Evolutionary conservation across 2,888 invertebrate genomes (phyloP), one percentile per base, ranked within the genome.

Genomic region (Drosophila mimica): DNA sequence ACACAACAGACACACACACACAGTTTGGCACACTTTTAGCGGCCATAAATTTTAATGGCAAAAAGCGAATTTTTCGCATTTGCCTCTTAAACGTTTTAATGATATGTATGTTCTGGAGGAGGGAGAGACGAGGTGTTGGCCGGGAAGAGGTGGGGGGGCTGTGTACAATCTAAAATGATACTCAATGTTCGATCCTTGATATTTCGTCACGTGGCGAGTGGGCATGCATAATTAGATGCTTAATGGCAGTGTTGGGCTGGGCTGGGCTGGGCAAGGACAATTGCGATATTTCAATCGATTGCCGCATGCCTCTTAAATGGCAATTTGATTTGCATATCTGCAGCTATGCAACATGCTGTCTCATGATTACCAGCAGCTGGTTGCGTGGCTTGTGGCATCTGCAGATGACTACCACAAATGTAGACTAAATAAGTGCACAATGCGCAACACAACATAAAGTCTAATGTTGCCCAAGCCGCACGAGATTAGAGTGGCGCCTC

Each of bases 21-120:
- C 17, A 17, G 36, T 57, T 77, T 74, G 73, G 66, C 76, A 73
- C 79, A 75, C 77, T 81, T 79, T 40, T 46, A n/a, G 48, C 11
- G 54, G 67, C 69, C 87, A 88, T 87, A 82, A 88, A 87, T 88
- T 87, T 88, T 88, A 85, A 84, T 87, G 82, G 82, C 83, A 87
- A 88, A 88, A 88, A 78, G 74, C 62, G 81, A 72, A 76, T 74
- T 86, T 81, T 77, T 73, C 34, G 70, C 73, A 56, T 76, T 79
- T 73, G 82, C 82, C 81, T 82, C 70, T 69, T 67, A 63, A 74
- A 69, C 56, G 43, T 38, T 57, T 51, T 60, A 72, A 76, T 70
- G 69, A 67, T 57, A 59, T 57, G 17, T 38, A 53, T 36, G 1
- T 4, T 25, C 15, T 46, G 13, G 7, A 20, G 20, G 2, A 4